Conservation (phyloP, 2,113 vertebrate genomes). For the Ifrita kowaldi region DNA sequence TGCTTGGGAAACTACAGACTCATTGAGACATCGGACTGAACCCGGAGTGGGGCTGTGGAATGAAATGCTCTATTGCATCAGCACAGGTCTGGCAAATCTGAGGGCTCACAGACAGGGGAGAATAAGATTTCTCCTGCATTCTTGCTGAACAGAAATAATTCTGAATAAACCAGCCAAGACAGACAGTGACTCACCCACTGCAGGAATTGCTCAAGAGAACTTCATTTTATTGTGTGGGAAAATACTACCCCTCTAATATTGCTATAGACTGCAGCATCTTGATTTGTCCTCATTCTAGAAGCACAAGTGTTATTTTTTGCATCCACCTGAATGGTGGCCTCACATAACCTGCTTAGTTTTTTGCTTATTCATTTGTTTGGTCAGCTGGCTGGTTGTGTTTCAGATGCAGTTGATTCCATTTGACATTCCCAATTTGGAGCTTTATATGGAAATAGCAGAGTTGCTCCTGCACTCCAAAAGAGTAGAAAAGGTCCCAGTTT, state of each 20-base stretch:
- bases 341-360: not conserved
- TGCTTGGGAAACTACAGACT: not conserved
- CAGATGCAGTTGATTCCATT: not conserved
- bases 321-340: slow-evolving; percentile 34
- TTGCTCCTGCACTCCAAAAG: not conserved
- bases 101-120: not conserved
- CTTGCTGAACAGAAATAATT: slow-evolving; percentile 11
- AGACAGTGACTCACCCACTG: slow-evolving; percentile 50
- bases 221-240: slow-evolving; percentile 31
- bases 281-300: not conserved
- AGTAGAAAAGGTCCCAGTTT: not conserved
- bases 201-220: slow-evolving; percentile 48
- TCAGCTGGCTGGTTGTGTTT: slow-evolving; percentile 4
- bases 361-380: slow-evolving; percentile 16
- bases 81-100: not conserved
- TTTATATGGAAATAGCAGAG: not conserved
- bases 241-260: slow-evolving; percentile 7
- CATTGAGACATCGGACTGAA: not conserved
- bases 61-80: not conserved
- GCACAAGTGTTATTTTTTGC: not conserved
- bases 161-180: slow-evolving; percentile 31
- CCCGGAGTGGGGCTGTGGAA: not conserved
- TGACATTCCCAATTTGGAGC: not conserved
- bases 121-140: not conserved
- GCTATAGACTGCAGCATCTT: slow-evolving; percentile 1